Percentiles rank a stretch among this genome's conserved stretches.
phyloP scores from a whole-genome alignment of 92 coral and sea anemone species.

The Chrysogorgia sp. region DNA sequence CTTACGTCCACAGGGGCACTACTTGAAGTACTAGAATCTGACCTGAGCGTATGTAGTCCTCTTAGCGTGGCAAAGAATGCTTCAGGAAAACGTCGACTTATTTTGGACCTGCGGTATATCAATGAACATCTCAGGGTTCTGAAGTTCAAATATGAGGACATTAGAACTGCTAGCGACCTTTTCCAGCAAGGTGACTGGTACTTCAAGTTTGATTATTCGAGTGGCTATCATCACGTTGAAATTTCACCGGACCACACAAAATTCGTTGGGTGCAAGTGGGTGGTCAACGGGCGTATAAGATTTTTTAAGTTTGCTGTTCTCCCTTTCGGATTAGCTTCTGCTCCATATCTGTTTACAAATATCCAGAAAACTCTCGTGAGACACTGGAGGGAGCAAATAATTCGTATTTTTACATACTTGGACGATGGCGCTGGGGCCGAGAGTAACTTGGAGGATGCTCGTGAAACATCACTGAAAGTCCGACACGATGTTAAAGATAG shows the following conservation, averaged over 20 bases:
- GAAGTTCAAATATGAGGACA: conserved; percentile 57
- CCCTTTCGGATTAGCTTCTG: conserved; percentile 63
- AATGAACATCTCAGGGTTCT: conserved; percentile 41
- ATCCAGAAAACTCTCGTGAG: too few relatives aligned
- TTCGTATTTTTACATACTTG: too few relatives aligned
- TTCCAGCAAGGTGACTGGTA: conserved; percentile 37
- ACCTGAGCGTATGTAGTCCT: conserved; percentile 53
- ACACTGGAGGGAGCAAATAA: conserved; percentile 54
- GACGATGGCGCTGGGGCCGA: too few relatives aligned
- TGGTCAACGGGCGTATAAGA: conserved; percentile 19
- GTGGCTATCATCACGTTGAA: conserved; percentile 65
- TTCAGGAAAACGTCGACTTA: conserved; percentile 45
- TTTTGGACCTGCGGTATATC: conserved; percentile 52
- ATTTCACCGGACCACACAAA: conserved; percentile 49
- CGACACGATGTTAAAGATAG: too few relatives aligned
- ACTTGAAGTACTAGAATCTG: conserved; percentile 37
- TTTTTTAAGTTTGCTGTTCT: conserved; percentile 60
- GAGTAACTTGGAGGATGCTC: too few relatives aligned
- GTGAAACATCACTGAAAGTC: too few relatives aligned
- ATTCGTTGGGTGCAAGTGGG: conserved; percentile 45
- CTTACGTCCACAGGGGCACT: conserved; percentile 41
- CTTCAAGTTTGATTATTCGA: conserved; percentile 49
- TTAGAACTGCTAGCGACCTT: conserved; percentile 39
- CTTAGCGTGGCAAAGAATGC: conserved; percentile 48
- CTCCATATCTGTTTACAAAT: conserved; percentile 60